These are phyloP conservation scores for Drosophila flavopinicola DNA, from an alignment of 2,888 invertebrate species.

Conservation along the genomic window DNA sequence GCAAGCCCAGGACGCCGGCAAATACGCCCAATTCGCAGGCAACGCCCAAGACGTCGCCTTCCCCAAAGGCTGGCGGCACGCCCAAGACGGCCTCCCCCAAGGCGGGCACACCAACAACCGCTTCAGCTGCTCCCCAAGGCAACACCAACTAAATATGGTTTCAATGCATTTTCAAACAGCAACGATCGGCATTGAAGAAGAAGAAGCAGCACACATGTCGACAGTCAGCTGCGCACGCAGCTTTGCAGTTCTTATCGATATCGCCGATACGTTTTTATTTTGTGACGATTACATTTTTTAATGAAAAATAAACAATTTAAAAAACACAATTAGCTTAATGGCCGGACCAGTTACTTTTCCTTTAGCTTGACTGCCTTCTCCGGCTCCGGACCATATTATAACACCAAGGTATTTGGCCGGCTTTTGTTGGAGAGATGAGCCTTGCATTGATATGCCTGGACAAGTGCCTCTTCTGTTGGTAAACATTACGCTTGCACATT, in stretches of 20 bases:
- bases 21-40: slow-evolving; percentile 44
- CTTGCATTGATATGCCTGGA: no score
- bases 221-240: slow-evolving; percentile 15
- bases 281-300: slow-evolving; percentile 51
- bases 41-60: slow-evolving; percentile 83
- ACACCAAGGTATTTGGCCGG: no score
- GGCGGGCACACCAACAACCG: slow-evolving; percentile 45
- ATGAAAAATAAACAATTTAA: slow-evolving; percentile 43
- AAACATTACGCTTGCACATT: no score
- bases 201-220: slow-evolving; percentile 23
- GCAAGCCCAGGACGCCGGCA: slow-evolving; percentile 69
- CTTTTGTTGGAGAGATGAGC: no score
- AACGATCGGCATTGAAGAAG: slow-evolving; percentile 15
- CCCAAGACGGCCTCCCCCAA: slow-evolving; percentile 63
- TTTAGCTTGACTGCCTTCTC: no score
- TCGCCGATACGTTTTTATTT: slow-evolving; percentile 37
- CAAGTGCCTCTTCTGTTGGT: no score
- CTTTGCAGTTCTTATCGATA: slow-evolving; percentile 26
- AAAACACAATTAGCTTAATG: slow-evolving; percentile 9
- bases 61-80: slow-evolving; percentile 83
- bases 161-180: slow-evolving; percentile 51
- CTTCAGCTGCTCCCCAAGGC: slow-evolving; percentile 22
- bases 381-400: no score
- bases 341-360: no score
- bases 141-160: slow-evolving; percentile 47